phyloP scores from a whole-genome alignment of 2,113 vertebrate genomes.

The Atlantisia rogersi region DNA sequence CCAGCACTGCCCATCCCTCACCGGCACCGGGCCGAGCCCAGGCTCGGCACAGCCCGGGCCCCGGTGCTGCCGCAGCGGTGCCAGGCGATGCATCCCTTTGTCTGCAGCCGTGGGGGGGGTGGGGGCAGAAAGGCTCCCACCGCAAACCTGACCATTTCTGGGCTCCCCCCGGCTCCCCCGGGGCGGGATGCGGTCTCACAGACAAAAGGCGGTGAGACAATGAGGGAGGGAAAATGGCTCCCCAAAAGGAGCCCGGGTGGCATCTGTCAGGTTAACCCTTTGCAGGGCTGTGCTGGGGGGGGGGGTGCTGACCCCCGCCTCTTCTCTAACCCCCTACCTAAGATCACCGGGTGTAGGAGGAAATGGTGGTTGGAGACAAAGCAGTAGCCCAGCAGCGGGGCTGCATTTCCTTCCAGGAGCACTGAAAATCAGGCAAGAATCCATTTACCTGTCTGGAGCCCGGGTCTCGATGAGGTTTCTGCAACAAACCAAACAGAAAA shows the following conservation, averaged over 20 bases:
- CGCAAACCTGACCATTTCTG: neutral
- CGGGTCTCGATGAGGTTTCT: constrained; percentile 41
- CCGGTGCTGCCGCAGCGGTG: neutral
- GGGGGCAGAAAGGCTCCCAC: neutral
- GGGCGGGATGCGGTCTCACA: neutral
- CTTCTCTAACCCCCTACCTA: neutral
- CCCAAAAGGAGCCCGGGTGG: neutral
- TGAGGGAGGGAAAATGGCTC: constrained; percentile 45
- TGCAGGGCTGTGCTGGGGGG: neutral
- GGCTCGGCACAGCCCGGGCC: neutral
- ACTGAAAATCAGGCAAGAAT: neutral
- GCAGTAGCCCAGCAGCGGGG: neutral
- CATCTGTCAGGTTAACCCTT: neutral
- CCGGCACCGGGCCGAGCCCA: neutral
- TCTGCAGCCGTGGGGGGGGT: neutral
- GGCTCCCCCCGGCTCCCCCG: neutral
- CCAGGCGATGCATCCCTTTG: neutral
- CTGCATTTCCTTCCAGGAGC: neutral
- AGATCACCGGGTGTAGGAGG: neutral
- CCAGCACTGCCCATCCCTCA: fast-evolving
- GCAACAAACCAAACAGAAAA: neutral
- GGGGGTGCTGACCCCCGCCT: neutral
- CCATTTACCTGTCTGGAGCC: constrained; percentile 45
- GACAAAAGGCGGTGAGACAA: neutral
- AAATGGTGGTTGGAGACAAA: neutral